A percentile compares a stretch with the other conserved stretches of the same genome.
Conservation (phyloP, 2,888 invertebrate species). For the Chymomyza procnemis region DNA sequence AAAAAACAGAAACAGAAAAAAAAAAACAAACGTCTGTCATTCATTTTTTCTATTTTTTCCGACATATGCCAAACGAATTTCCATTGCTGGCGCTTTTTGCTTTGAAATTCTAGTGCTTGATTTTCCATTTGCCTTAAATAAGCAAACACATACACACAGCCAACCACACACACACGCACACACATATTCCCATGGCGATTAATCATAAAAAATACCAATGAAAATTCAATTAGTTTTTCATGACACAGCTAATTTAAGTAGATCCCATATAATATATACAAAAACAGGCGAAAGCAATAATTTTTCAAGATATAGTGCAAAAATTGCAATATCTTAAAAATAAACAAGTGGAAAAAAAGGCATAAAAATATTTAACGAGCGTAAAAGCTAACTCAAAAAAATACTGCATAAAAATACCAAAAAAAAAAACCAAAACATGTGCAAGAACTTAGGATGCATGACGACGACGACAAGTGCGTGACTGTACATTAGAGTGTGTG, state of each 20-base stretch:
- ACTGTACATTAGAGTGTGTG: neutral
- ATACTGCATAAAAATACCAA: constrained; percentile 5
- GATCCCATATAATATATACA: neutral
- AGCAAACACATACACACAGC: constrained; percentile 37
- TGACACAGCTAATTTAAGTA: neutral
- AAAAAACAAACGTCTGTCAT: constrained; percentile 47
- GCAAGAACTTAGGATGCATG: constrained; percentile 28
- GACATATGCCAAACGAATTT: constrained; percentile 44
- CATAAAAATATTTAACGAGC: constrained; percentile 41
- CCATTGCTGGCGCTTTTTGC: constrained; percentile 19
- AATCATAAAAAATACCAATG: constrained; percentile 66
- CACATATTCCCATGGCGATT: constrained; percentile 59
- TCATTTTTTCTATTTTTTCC: constrained; percentile 29
- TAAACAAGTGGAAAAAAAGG: constrained; percentile 23
- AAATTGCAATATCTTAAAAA: constrained; percentile 37
- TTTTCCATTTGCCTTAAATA: constrained; percentile 40
- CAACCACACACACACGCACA: neutral
- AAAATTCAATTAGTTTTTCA: constrained; percentile 62
- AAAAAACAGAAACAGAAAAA: too few relatives aligned
- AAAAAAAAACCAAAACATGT: constrained; percentile 37
- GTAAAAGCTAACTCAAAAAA: constrained; percentile 26
- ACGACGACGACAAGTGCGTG: constrained; percentile 13
- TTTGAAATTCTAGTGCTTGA: constrained; percentile 36
- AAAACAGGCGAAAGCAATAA: neutral
- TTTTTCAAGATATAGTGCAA: neutral